Evolutionary conservation across 2,888 invertebrate species (phyloP), one percentile per base, ranked within the genome.

Genomic region (Axea sp.): DNA sequence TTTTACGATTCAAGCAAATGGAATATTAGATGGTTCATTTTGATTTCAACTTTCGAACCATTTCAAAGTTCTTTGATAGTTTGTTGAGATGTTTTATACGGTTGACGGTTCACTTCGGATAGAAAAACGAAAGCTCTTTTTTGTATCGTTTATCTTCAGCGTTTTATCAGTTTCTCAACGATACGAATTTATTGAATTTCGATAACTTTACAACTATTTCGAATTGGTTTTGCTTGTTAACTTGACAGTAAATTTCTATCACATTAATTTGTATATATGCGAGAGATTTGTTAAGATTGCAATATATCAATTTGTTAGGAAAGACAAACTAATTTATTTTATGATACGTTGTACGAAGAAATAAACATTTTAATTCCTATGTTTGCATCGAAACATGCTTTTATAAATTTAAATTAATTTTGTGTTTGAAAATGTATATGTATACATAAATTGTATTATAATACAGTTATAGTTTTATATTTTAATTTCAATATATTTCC

Each of bases 101-200:
- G 12, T 41, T 31, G 62, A 51, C 33, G 62, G 62, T 41, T 49
- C 49, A 41, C 51, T 51, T 41, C 12, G 22, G 14, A 35, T n/a
- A 35, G 24, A 37, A 26, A 39, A 39, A 9, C 30, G 59, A 33
- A 28, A 28, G 15, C 47, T 37, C n/a, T 28, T 51, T 39, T 43
- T 43, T 9, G 17, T 41, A 8, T 14, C 35, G 53, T 53, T 64
- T 53, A 64, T 53, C 45, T 35, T 53, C 28, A 1, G 14, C 53
- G 19, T 53, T 53, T 45, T 49, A 30, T 49, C 43, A 60, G 49
- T 37, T 47, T 15, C n/a, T 9, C 15, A 8, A 1, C 43, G 41
- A 53, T 35, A 17, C 19, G 3, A 53, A 15, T 26, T 64, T 64
- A 64, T 64, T 64, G 64, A 64, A 64, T 64, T 64, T 64, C 64